Evolutionary conservation across 2,888 invertebrate genomes (phyloP).

Genomic region (Plusia festucae): DNA sequence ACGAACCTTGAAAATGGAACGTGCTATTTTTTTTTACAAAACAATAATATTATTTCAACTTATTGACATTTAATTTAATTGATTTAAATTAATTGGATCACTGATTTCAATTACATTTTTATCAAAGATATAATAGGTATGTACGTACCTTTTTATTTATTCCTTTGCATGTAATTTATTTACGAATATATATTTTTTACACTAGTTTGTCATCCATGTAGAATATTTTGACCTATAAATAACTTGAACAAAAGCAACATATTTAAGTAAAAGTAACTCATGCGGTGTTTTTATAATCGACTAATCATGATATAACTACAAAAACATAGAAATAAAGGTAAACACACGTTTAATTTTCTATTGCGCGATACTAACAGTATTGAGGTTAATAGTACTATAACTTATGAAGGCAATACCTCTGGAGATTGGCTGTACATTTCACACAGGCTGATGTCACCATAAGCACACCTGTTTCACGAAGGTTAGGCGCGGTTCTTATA

Average conservation of each 20-base stretch:
- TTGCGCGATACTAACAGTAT: not conserved
- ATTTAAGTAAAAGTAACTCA: no score
- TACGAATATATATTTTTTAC: no score
- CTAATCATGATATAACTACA: not conserved
- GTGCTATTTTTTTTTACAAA: not conserved
- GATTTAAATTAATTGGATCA: not conserved
- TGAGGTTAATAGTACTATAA: constrained; percentile 2
- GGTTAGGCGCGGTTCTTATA: constrained; percentile 17
- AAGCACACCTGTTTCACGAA: constrained; percentile 24
- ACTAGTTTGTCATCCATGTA: no score
- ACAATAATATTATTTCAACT: no score
- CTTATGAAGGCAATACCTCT: not conserved
- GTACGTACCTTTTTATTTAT: no score
- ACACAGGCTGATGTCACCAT: constrained; percentile 30
- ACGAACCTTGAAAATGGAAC: not conserved
- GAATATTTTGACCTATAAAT: no score
- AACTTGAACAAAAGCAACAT: no score
- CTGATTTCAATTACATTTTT: not conserved
- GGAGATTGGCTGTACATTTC: not conserved
- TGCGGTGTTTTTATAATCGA: no score
- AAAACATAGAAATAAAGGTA: not conserved
- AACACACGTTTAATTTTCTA: not conserved
- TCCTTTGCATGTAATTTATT: no score
- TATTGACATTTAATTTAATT: not conserved
- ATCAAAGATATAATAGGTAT: not conserved